phyloP scores from a whole-genome alignment of 2,888 invertebrate genomes.

The Reticulitermes lucifugus region DNA sequence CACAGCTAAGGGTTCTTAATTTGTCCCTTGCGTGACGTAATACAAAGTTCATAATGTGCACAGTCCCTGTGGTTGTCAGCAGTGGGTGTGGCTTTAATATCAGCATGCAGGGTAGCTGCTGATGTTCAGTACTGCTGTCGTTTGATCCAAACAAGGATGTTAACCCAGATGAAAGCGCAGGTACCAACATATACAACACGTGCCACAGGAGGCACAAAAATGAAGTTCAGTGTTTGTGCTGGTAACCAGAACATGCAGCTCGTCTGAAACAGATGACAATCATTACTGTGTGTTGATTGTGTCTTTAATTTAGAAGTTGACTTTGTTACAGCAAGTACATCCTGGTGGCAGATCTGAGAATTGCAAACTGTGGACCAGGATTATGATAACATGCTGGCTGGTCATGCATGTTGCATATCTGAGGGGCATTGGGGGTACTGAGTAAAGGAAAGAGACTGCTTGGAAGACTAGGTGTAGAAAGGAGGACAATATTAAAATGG shows the following conservation, averaged over 20 bases:
- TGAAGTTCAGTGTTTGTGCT: conserved; percentile 82
- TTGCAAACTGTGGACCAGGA: no score
- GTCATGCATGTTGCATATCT: no score
- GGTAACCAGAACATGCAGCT: conserved; percentile 90
- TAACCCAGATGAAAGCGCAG: conserved; percentile 86
- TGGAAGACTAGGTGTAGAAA: no score
- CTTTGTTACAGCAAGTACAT: no score
- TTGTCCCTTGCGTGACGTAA: neutral
- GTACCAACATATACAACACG: conserved; percentile 83
- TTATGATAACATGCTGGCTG: no score
- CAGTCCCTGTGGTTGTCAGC: neutral
- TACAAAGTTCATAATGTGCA: neutral
- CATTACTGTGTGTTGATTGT: no score
- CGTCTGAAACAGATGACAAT: conserved; percentile 62
- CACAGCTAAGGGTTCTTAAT: neutral
- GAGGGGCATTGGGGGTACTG: no score
- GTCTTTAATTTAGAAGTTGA: no score
- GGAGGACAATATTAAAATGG: no score
- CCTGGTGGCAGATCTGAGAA: no score
- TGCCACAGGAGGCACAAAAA: conserved; percentile 76
- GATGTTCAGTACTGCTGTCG: conserved; percentile 59
- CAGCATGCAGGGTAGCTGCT: neutral
- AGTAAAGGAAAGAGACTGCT: no score
- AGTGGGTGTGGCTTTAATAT: neutral
- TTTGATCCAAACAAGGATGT: conserved; percentile 86